Evolutionary conservation across 2,888 invertebrate species (phyloP).

Genomic region (Drosophila robusta): DNA sequence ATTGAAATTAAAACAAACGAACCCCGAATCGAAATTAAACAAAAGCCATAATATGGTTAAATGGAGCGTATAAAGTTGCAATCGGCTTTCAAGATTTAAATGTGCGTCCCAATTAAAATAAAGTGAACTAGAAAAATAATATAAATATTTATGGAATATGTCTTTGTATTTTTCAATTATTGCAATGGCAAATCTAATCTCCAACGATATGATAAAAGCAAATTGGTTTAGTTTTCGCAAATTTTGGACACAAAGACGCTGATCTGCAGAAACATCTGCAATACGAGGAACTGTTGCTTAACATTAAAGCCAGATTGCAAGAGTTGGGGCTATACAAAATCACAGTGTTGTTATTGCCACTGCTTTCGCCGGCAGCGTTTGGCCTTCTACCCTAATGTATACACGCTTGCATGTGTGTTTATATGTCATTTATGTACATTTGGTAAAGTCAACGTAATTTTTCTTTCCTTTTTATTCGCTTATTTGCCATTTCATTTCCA

Average conservation of each 20-base stretch:
- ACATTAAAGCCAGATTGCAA: constrained; percentile 9
- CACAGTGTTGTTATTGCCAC: constrained; percentile 23
- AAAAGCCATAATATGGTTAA: constrained; percentile 37
- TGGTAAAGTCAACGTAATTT: constrained; percentile 73
- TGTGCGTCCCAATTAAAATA: constrained; percentile 29
- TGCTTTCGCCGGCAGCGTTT: constrained; percentile 20
- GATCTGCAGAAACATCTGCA: background rate
- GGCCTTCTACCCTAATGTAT: constrained; percentile 14
- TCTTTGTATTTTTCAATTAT: background rate
- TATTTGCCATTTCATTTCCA: constrained; percentile 78
- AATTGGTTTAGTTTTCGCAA: background rate
- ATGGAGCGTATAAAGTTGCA: constrained; percentile 24
- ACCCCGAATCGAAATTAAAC: constrained; percentile 30
- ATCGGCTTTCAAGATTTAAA: constrained; percentile 28
- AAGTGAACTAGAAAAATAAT: background rate
- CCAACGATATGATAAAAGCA: no score
- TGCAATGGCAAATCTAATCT: background rate
- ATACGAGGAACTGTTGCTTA: constrained; percentile 34
- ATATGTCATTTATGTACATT: constrained; percentile 48
- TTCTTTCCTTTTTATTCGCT: constrained; percentile 60
- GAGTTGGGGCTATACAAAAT: constrained; percentile 8
- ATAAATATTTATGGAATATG: background rate
- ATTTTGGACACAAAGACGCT: background rate
- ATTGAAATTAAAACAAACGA: constrained; percentile 15
- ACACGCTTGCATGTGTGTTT: constrained; percentile 5